These are phyloP conservation scores for Psilopogon haemacephalus DNA, from an alignment of 2,113 vertebrate species.

Conservation along the genomic window DNA sequence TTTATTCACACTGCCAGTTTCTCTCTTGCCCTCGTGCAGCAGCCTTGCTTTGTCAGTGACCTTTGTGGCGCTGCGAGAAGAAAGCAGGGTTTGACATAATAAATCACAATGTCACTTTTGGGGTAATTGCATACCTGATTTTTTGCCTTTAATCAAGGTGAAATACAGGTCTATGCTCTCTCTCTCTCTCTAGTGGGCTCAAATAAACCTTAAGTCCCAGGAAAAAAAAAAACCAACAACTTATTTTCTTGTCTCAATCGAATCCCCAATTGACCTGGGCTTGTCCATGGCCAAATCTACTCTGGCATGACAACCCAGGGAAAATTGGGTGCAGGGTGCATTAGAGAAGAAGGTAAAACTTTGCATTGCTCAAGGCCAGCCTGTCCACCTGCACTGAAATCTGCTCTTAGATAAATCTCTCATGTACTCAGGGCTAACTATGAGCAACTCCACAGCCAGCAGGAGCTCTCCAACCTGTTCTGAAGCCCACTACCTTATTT, in stretches of 20 bases:
- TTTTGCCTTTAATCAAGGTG: conserved; percentile 44
- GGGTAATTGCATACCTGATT: conserved; percentile 29
- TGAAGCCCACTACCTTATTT: not conserved
- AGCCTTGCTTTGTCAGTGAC: conserved; percentile 29
- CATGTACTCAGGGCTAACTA: not conserved
- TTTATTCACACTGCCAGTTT: not conserved
- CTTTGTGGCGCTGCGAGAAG: conserved; percentile 17
- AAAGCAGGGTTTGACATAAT: conserved; percentile 27
- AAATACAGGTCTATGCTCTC: conserved; percentile 11
- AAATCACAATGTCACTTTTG: conserved; percentile 43
- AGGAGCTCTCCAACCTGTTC: not conserved
- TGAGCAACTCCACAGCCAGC: not conserved
- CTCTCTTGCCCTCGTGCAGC: not conserved
- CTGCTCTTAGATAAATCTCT: not conserved
- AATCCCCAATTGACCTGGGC: not conserved
- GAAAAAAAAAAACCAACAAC: too few species aligned
- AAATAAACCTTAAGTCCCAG: conserved; percentile 16
- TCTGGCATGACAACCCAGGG: not conserved
- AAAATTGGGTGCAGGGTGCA: not conserved
- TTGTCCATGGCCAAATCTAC: not conserved
- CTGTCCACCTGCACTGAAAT: not conserved
- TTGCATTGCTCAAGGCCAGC: not conserved
- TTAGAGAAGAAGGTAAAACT: not conserved
- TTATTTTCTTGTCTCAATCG: conserved; percentile 43
- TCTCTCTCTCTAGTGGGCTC: conserved; percentile 1